These are phyloP conservation scores for Fistularia commersonii DNA, from an alignment of 2,797 vertebrate genomes.

Conservation along the genomic window DNA sequence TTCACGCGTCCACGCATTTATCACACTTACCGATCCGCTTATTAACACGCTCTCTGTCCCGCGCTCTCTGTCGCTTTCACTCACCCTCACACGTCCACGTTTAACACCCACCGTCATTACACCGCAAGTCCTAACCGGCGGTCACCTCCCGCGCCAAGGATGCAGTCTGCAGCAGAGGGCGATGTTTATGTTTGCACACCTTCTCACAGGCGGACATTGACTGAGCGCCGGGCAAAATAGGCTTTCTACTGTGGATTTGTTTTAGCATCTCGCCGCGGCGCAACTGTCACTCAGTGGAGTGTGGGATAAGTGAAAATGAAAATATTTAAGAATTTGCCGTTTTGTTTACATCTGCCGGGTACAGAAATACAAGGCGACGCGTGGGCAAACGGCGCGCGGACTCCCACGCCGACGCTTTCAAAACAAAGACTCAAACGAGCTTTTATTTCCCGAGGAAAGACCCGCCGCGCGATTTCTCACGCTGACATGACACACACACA, in stretches of 20 bases:
- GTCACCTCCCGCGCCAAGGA: constrained; percentile 49
- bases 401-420: too few species aligned
- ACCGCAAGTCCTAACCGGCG: constrained; percentile 56
- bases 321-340: constrained; percentile 54
- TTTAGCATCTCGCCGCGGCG: constrained; percentile 27
- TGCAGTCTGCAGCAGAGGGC: constrained; percentile 42
- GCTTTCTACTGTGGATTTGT: constrained; percentile 49
- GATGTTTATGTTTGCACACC: constrained; percentile 61
- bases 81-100: constrained; percentile 33
- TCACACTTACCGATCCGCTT: constrained; percentile 50
- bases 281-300: constrained; percentile 40
- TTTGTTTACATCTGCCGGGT: constrained; percentile 35
- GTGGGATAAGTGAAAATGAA: constrained; percentile 40
- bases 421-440: constrained; percentile 8
- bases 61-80: constrained; percentile 10
- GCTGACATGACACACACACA: constrained; percentile 35
- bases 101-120: constrained; percentile 48
- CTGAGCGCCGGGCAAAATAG: constrained; percentile 39
- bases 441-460: constrained; percentile 27
- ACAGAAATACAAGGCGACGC: constrained; percentile 35
- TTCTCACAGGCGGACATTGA: constrained; percentile 56
- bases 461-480: constrained; percentile 57
- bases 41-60: constrained; percentile 48
- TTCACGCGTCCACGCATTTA: constrained; percentile 39
- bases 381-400: too few species aligned